Base-by-base conservation (phyloP, 2,888 invertebrate species). In the Coelopa pilipes region DNA sequence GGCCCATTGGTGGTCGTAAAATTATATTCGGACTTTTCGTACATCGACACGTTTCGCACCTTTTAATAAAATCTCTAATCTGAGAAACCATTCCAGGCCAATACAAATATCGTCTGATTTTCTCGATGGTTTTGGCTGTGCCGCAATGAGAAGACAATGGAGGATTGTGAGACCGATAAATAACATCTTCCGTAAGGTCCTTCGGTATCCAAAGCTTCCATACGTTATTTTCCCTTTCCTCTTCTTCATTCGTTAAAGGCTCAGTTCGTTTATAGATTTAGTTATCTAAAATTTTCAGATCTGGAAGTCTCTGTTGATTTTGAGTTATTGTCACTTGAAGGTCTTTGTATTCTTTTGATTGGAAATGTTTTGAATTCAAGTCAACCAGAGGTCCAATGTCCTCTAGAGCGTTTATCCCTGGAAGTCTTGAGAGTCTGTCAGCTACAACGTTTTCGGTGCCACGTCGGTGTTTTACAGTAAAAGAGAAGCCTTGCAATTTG, bases 191-290 rank as follows among this genome's bases (percentile, higher is more conserved):
- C n/a, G 11, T 19, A n/a, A 73, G 19, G 13, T 57, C 67, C 19
- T 19, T 11, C 11, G 73, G 67, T 10, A 73, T 47, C 45, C 57
- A 67, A 9, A 73, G 60, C 21, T 73, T 73, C 67, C 73, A 73
- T 7, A 12, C 21, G 1, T n/a, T 1, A 50, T 57, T 15, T 13
- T 73, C 73, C 2, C 15, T 4, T 10, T 50, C 24, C 4, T 21
- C 21, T n/a, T 67, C 60, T 2, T 67, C 73, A 34, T 34, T 34
- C 1, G 67, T 67, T 19, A 60, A 21, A 24, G 34, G 21, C 11
- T 67, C 60, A n/a, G 55, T 67, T 5, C 67, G 67, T 34, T 15
- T 17, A 55, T 67, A 62, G 5, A 63, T 15, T 34, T 65, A 72
- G 13, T 57, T 21, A 50, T 67, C 24, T 15, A 49, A n/a, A 47